A percentile compares a stretch with the other conserved stretches of the same genome.
These are phyloP conservation scores for Genyomyrus donnyi DNA, from an alignment of 2,113 vertebrate species.

Conservation along the genomic window DNA sequence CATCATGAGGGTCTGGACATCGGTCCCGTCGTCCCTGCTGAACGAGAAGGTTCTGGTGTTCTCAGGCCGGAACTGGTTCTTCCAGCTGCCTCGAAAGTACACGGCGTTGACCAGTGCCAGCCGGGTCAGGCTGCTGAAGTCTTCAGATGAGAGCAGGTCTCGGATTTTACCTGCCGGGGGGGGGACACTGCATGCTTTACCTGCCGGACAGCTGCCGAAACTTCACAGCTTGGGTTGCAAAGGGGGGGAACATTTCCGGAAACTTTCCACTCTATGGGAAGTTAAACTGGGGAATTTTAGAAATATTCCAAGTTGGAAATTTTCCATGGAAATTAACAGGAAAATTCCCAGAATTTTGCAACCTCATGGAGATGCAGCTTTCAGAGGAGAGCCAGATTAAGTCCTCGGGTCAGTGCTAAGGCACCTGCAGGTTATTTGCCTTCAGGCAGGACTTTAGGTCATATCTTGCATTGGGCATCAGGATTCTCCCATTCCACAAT, in stretches of 20 bases:
- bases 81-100: slow-evolving; percentile 97
- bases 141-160: slow-evolving; percentile 78
- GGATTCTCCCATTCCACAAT: neutral
- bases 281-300: neutral
- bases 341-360: neutral
- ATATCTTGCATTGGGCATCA: neutral
- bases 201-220: neutral
- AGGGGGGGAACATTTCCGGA: neutral
- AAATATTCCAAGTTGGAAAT: neutral
- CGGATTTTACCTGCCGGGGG: slow-evolving; percentile 71
- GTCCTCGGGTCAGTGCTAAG: neutral
- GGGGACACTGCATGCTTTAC: neutral
- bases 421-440: neutral
- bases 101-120: slow-evolving; percentile 84
- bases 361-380: neutral
- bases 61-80: slow-evolving; percentile 92
- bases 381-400: neutral
- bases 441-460: neutral
- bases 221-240: neutral
- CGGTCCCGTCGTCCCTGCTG: slow-evolving; percentile 92
- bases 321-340: neutral
- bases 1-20: slow-evolving; percentile 98
- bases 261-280: neutral
- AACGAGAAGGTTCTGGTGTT: slow-evolving; percentile 96
- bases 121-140: slow-evolving; percentile 76